These are phyloP conservation scores for Lithobates pipiens DNA, from an alignment of 2,797 vertebrate species.

Conservation along the genomic window DNA sequence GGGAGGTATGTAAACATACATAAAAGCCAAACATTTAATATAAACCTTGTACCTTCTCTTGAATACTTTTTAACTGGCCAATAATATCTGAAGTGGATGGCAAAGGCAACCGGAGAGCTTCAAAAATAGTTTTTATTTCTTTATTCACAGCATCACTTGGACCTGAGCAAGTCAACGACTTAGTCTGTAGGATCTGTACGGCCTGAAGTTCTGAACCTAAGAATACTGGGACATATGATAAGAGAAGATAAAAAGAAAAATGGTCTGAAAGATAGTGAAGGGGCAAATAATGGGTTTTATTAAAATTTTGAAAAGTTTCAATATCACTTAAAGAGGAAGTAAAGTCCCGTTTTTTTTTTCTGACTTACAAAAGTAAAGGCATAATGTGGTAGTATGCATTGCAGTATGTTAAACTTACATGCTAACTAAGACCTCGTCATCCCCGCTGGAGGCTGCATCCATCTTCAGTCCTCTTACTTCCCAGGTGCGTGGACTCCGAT, in stretches of 20 bases:
- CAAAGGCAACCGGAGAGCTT: conserved; percentile 78
- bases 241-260: background rate
- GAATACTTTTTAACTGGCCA: conserved; percentile 77
- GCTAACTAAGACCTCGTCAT: too few relatives aligned
- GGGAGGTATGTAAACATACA: too few relatives aligned
- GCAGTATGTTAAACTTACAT: too few relatives aligned
- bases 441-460: too few relatives aligned
- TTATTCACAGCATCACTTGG: conserved; percentile 71
- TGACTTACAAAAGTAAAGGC: too few relatives aligned
- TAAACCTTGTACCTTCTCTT: conserved; percentile 80
- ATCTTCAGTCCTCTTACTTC: too few relatives aligned
- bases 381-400: too few relatives aligned
- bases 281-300: too few relatives aligned
- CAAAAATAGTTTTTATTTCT: conserved; percentile 82
- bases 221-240: conserved; percentile 81
- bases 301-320: too few relatives aligned
- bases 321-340: too few relatives aligned
- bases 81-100: conserved; percentile 72
- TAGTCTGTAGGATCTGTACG: conserved; percentile 82
- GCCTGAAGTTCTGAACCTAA: conserved; percentile 95
- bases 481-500: too few relatives aligned
- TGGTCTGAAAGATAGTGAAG: background rate
- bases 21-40: background rate
- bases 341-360: too few relatives aligned
- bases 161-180: conserved; percentile 66